Evolutionary conservation across 2,113 vertebrate species (phyloP), one percentile per base, ranked within the genome.

Genomic region (human (Homo sapiens)): DNA sequence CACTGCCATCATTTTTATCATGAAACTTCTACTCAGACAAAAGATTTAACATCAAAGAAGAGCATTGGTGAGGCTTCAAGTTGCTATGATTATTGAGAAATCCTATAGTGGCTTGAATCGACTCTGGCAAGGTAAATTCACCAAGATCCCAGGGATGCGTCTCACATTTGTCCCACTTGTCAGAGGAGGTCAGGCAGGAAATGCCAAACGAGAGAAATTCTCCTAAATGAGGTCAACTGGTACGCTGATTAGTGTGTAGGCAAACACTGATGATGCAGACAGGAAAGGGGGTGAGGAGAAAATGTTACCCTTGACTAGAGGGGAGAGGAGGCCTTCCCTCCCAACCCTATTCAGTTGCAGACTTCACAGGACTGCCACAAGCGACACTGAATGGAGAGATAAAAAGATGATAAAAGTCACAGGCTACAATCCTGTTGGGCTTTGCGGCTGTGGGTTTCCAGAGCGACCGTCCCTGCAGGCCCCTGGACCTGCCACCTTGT

Each of bases 211-310:
- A 23, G 20, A 38, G n/a, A 40, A 4, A 5, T 27, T 32, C 38
- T 72, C 17, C 43, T 2, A 57, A 32, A 14, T 6, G 17, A 68
- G 59, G 48, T n/a, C 18, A 2, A 1, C 3, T 0, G 8, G 35
- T 3, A 1, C 10, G 0, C 35, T 7, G 0, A 0, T 13, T 22
- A 2, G 8, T 55, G n/a, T 0, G 48, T 7, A 14, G 2, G 38
- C 27, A 35, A 6, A 27, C 43, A 9, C 3, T 0, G 40, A 17
- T 1, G 59, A 64, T 3, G n/a, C 6, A n/a, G 40, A 18, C 14
- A 5, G 83, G n/a, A 43, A 35, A 6, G 57, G 17, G 8, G n/a
- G 10, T 0, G 0, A 9, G 10, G 32, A 1, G 5, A 2, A 4
- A n/a, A 1, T 1, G 7, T 35, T 8, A 3, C 30, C 32, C 35